These are phyloP conservation scores for Trachelipus rathkii DNA, from an alignment of 1,140 invertebrate genomes.

Conservation along the genomic window DNA sequence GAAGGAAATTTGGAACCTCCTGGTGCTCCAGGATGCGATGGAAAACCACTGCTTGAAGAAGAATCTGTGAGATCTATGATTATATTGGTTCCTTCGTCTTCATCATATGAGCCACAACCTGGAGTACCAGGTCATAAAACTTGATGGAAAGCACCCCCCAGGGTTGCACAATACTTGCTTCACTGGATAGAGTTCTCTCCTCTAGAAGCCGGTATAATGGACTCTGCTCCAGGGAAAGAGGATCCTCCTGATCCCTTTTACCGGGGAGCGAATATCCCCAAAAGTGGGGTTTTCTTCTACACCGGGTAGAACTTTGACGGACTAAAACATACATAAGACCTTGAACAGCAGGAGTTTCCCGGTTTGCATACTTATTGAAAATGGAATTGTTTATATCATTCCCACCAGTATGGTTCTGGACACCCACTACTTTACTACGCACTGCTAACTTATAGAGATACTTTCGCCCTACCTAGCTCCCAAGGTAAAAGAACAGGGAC, in stretches of 20 bases:
- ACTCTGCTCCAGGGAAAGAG: not conserved
- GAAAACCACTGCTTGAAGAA: too few species aligned
- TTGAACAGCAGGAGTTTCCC: not conserved
- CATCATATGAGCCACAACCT: not conserved
- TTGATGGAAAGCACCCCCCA: too few species aligned
- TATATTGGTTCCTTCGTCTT: not conserved
- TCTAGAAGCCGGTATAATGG: not conserved
- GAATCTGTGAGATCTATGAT: too few species aligned
- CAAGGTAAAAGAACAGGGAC: not conserved
- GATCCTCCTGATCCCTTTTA: too few species aligned
- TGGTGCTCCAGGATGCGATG: not conserved
- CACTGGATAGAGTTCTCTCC: too few species aligned
- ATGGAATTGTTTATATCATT: not conserved
- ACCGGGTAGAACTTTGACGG: not conserved
- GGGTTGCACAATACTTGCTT: not conserved
- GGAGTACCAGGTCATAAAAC: not conserved
- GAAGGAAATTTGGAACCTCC: not conserved
- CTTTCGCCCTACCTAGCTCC: too few species aligned
- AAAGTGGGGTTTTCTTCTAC: too few species aligned
- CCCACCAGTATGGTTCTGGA: not conserved
- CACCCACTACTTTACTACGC: not conserved
- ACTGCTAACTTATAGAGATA: not conserved
- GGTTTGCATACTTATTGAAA: not conserved
- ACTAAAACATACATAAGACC: too few species aligned
- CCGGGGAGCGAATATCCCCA: too few species aligned